Evolutionary conservation across 2,113 vertebrate species (phyloP).

Genomic region (Notechis scutatus): DNA sequence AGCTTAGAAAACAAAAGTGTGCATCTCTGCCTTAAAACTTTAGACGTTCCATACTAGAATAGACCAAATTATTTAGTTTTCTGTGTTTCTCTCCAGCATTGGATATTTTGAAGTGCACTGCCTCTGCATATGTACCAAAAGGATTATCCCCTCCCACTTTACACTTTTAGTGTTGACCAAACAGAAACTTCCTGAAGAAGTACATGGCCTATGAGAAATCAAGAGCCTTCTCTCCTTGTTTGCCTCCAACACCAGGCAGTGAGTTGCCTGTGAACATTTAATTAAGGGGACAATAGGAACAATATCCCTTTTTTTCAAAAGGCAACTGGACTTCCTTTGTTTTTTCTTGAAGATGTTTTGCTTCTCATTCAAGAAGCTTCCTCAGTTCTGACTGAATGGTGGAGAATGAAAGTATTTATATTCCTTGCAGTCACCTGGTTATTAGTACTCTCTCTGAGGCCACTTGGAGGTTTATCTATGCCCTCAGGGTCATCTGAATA

Average conservation of each 20-base stretch:
- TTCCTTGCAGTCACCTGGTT: too few species aligned
- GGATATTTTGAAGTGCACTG: neutral
- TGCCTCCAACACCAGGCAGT: neutral
- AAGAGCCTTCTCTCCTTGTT: neutral
- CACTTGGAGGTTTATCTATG: too few species aligned
- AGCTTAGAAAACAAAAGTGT: neutral
- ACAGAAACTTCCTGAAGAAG: neutral
- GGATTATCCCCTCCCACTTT: neutral
- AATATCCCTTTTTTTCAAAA: too few species aligned
- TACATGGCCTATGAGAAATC: neutral
- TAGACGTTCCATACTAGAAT: neutral
- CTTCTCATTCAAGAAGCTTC: too few species aligned
- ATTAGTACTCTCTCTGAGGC: too few species aligned
- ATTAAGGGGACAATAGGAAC: neutral
- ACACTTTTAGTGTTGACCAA: neutral
- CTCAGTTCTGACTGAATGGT: too few species aligned
- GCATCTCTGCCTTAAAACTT: neutral
- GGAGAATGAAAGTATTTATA: too few species aligned
- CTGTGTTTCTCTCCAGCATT: neutral
- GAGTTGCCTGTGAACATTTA: neutral
- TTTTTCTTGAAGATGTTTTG: too few species aligned
- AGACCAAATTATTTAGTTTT: neutral
- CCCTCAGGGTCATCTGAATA: too few species aligned
- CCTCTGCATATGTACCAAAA: neutral
- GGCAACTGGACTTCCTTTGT: too few species aligned